Base-by-base conservation (phyloP, 2,113 vertebrate species). In the Vicugna pacos region DNA sequence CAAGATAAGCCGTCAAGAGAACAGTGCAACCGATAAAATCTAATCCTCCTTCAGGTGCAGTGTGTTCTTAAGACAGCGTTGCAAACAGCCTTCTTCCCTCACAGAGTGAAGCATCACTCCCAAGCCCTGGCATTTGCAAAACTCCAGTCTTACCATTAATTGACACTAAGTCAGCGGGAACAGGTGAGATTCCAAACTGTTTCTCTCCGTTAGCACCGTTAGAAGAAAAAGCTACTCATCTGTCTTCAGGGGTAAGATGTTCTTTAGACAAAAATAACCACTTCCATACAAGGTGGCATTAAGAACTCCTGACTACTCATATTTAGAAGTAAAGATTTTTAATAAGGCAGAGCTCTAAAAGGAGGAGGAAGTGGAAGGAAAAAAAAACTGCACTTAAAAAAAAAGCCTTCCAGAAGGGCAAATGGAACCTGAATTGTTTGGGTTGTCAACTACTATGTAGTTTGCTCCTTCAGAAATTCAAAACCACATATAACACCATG, bases 401-500 rank as follows among this genome's bases (percentile, higher is more conserved):
- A 65, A 70, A 85, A 87, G n/a, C 6, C 22, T 91, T 96, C 82
- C 30, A 75, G 52, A 96, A 93, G 73, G 72, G 89, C 72, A 93
- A 88, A 79, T 19, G 58, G 93, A 95, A 93, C 52, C 56, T 54
- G 62, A 76, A 67, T 72, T 86, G 62, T 94, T 92, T 85, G 88
- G 70, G 32, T 83, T 92, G 94, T 88, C 90, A 93, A 81, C 54
- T 64, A 79, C 93, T 98, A 38, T 52, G 76, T 70, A 94, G 0
- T 54, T 97, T 97, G 94, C 50, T 96, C 96, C 96, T 96, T 98
- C 92, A 97, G 98, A 97, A 98, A 97, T 96, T 97, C 95, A 95
- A 86, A 89, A 93, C 96, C 97, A 96, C 97, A 93, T 70, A 14
- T 91, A 97, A 97, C 88, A 96, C 96, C 98, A 94, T 70, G 65